These are phyloP conservation scores for Gymnoscelis rufifasciata DNA, from an alignment of 2,888 invertebrate species.

Conservation along the genomic window DNA sequence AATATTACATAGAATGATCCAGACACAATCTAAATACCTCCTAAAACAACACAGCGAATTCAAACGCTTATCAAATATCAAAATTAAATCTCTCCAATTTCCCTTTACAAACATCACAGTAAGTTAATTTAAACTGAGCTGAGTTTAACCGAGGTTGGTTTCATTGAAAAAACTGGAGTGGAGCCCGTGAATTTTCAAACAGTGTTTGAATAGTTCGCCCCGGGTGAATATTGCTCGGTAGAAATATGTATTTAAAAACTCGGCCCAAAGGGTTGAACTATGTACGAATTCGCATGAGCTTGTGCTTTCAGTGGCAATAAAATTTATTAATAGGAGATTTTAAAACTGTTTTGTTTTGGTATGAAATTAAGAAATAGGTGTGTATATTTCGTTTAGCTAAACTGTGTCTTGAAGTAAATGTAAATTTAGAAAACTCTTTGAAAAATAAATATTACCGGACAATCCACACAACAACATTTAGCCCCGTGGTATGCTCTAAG, in stretches of 20 bases:
- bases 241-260: slow-evolving; percentile 50
- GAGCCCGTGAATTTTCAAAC: slow-evolving; percentile 29
- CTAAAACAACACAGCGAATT: not conserved
- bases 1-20: too few species aligned
- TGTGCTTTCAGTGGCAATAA: slow-evolving; percentile 35
- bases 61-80: not conserved
- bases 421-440: too few species aligned
- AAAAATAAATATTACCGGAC: too few species aligned
- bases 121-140: slow-evolving; percentile 26
- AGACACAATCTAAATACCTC: too few species aligned
- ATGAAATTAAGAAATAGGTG: not conserved
- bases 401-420: too few species aligned
- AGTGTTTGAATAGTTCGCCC: slow-evolving; percentile 54
- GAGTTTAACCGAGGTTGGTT: slow-evolving; percentile 21
- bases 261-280: slow-evolving; percentile 13
- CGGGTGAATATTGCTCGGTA: slow-evolving; percentile 36
- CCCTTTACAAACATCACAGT: slow-evolving; percentile 18
- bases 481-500: too few species aligned
- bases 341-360: slow-evolving; percentile 16
- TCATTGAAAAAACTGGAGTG: slow-evolving; percentile 46
- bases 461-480: too few species aligned
- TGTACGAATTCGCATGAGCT: slow-evolving; percentile 35
- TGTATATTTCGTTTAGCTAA: too few species aligned
- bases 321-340: slow-evolving; percentile 43
- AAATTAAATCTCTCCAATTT: slow-evolving; percentile 11